phyloP scores from a whole-genome alignment of 2,113 vertebrate species.

The Oncorhynchus keta region DNA sequence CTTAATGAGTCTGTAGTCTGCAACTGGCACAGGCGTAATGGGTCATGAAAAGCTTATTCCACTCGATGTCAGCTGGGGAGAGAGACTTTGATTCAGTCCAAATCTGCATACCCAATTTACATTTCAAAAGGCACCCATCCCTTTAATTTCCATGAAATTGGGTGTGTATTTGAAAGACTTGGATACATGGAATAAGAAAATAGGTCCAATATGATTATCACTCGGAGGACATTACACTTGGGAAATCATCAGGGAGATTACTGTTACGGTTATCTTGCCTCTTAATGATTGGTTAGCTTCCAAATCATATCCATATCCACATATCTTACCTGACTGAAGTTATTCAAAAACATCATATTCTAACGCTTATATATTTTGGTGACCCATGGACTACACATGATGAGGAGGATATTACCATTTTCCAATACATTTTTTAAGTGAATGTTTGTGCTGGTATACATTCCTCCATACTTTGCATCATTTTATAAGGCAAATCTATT shows the following conservation, averaged over 20 bases:
- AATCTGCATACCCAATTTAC: slow-evolving; percentile 67
- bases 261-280: slow-evolving; percentile 16
- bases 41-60: slow-evolving; percentile 59
- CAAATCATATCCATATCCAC: not conserved
- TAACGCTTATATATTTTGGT: not conserved
- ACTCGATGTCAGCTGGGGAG: slow-evolving; percentile 56
- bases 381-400: not conserved
- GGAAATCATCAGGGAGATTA: slow-evolving; percentile 45
- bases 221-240: slow-evolving; percentile 32
- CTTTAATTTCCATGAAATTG: slow-evolving; percentile 71
- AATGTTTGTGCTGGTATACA: not conserved
- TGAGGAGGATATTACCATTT: not conserved
- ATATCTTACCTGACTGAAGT: slow-evolving; percentile 12
- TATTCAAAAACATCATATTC: slow-evolving; percentile 11
- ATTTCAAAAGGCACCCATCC: slow-evolving; percentile 66
- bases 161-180: slow-evolving; percentile 52
- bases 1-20: slow-evolving; percentile 59
- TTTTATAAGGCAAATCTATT: not conserved
- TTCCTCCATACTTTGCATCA: not conserved
- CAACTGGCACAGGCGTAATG: slow-evolving; percentile 43
- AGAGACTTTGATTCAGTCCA: slow-evolving; percentile 60
- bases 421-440: not conserved
- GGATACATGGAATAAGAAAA: slow-evolving; percentile 41
- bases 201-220: slow-evolving; percentile 38
- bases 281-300: not conserved